Percentiles rank a stretch among this genome's conserved stretches.
phyloP scores from a whole-genome alignment of 2,888 invertebrate genomes.

The Eristalis pertinax region DNA sequence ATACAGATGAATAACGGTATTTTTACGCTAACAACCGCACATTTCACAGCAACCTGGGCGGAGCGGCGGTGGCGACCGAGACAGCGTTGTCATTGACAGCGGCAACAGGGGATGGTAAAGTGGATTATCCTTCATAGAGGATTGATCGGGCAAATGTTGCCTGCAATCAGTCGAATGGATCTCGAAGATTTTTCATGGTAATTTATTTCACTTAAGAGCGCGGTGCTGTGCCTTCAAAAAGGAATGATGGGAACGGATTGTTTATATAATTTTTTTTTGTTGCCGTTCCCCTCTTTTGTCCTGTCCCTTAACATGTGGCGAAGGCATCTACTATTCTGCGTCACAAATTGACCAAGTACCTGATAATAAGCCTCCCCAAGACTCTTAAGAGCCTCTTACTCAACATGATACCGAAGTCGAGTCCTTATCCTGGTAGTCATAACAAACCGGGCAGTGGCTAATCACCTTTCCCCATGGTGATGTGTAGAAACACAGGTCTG shows the following conservation, averaged over 20 bases:
- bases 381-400: slow-evolving; percentile 8
- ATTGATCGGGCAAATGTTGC: slow-evolving; percentile 47
- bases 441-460: slow-evolving; percentile 41
- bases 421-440: slow-evolving; percentile 23
- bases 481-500: not conserved
- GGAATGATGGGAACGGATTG: slow-evolving; percentile 12
- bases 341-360: not conserved
- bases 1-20: slow-evolving; percentile 12
- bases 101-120: slow-evolving; percentile 16
- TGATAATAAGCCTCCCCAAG: not conserved
- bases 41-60: not conserved
- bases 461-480: slow-evolving; percentile 54
- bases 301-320: slow-evolving; percentile 4
- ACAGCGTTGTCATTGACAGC: not conserved
- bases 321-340: not conserved
- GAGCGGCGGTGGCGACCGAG: not conserved
- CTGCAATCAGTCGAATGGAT: slow-evolving; percentile 50
- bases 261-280: slow-evolving; percentile 3
- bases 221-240: slow-evolving; percentile 1
- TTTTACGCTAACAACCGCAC: slow-evolving; percentile 23
- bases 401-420: slow-evolving; percentile 11
- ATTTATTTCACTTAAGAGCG: slow-evolving; percentile 38
- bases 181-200: slow-evolving; percentile 39
- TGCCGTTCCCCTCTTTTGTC: no score
- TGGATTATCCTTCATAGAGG: slow-evolving; percentile 42